Base-by-base conservation (phyloP, 2,113 vertebrate species). In the Ceyx cyanopectus region DNA sequence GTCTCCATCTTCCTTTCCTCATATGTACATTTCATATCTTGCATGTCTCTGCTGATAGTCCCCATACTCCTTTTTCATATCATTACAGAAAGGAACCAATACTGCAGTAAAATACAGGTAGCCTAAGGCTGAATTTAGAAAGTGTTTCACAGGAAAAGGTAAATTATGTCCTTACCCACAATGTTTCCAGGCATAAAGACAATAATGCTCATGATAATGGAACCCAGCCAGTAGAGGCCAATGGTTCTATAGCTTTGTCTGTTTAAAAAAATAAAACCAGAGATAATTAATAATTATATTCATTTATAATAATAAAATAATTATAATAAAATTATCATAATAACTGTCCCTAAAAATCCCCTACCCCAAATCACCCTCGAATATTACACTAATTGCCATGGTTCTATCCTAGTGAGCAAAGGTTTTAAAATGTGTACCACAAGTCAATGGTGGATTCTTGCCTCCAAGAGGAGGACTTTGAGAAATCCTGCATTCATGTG, bases 151-250 rank as follows among this genome's bases (percentile, higher is more conserved):
- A 69, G 57, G 57, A 51, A 73, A 57, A 94, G 69, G 9, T 78
- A 92, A 84, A 79, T 81, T 48, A 69, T 86, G 69, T 90, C 92
- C 98, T 98, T 98, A 99, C 99, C 99, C 62, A 99, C 98, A 97
- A 98, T 97, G 95, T 98, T 99, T 97, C 99, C 99, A 92, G 98
- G 98, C 97, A 99, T 97, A 98, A 99, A 99, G 91, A 99, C 99
- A 80, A 99, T 97, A 85, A 98, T 95, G 91, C 98, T 98, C 98
- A 99, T 99, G 85, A 98, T 89, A 95, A 99, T 98, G 69, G 99
- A 99, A 79, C 99, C 99, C 15, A 98, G 97, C 99, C 99, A 99
- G 90, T 99, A 99, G 22, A 99, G 97, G 76, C 99, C 99, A 90
- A 99, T 98, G 24, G 97, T 98, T 95, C 99, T 97, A 76, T 99